These are phyloP conservation scores for Pteromalus puparum DNA, from an alignment of 1,140 invertebrate genomes.

Conservation along the genomic window DNA sequence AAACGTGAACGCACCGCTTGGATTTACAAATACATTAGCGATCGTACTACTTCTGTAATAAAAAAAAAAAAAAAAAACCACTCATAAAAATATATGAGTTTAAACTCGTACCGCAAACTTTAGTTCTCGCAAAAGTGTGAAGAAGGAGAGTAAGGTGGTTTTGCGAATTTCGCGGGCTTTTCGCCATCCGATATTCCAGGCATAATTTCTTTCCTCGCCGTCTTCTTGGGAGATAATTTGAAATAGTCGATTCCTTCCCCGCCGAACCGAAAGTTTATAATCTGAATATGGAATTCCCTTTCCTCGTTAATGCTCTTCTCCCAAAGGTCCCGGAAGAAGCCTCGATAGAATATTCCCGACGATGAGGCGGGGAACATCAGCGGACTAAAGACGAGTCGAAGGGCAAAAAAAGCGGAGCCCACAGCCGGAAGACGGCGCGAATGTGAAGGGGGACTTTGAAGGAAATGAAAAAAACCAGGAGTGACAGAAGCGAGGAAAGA, in stretches of 20 bases:
- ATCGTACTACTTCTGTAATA: too few relatives aligned
- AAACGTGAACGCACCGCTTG: too few relatives aligned
- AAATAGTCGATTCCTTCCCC: background rate
- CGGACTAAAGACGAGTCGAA: background rate
- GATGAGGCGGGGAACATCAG: conserved; percentile 43
- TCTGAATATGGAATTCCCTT: conserved; percentile 56
- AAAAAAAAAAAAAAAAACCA: conserved; percentile 30
- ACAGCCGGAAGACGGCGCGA: background rate
- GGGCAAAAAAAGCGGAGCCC: background rate
- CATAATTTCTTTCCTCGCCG: conserved; percentile 31
- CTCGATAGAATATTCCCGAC: conserved; percentile 52
- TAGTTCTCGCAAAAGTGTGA: too few relatives aligned
- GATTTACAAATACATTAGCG: too few relatives aligned
- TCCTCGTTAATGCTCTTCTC: conserved; percentile 55
- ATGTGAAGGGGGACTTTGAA: conserved; percentile 17
- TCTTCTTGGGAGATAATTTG: conserved; percentile 18
- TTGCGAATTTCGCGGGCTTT: conserved; percentile 34
- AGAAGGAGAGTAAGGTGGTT: background rate
- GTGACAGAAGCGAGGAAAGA: conserved; percentile 43
- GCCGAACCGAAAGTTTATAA: conserved; percentile 28
- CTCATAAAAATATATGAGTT: conserved; percentile 50
- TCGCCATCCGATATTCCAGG: conserved; percentile 39
- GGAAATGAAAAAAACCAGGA: conserved; percentile 31
- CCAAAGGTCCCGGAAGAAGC: conserved; percentile 34
- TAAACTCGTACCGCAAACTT: background rate